Conservation (phyloP, 2,797 vertebrate species). For the Pachyuromys duprasi region DNA sequence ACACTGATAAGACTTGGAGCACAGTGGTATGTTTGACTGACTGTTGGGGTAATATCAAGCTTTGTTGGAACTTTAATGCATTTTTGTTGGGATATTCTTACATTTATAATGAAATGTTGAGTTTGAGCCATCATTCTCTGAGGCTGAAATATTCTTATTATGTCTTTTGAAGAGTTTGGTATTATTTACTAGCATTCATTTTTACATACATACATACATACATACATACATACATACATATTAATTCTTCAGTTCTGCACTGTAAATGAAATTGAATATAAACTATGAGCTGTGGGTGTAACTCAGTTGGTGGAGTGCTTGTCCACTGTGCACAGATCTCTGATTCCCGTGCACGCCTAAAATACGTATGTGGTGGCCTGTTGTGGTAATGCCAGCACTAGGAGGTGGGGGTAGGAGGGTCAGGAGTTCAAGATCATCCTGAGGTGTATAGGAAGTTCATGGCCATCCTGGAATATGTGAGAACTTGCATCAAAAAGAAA, state of each 20-base stretch:
- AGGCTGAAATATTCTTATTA: constrained; percentile 1
- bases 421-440: not conserved
- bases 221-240: constrained; percentile 5
- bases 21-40: not conserved
- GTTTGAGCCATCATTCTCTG: not conserved
- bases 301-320: not conserved
- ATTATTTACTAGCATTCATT: constrained; percentile 14
- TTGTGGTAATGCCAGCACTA: not conserved
- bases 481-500: too few relatives aligned
- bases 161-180: constrained; percentile 3
- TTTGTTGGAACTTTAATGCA: not conserved
- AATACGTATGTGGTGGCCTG: not conserved
- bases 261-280: constrained; percentile 33
- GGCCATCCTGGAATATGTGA: not conserved
- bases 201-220: constrained; percentile 27
- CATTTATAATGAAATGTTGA: constrained; percentile 4
- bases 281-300: not conserved
- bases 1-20: not conserved
- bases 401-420: not conserved
- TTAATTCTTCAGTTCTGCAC: constrained; percentile 35
- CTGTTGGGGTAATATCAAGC: not conserved
- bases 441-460: not conserved
- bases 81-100: not conserved
- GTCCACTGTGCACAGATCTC: not conserved
- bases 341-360: not conserved